Percentiles rank a stretch among this genome's conserved stretches.
Evolutionary conservation across 2,113 vertebrate species (phyloP).

Genomic region (Myotis yumanensis): DNA sequence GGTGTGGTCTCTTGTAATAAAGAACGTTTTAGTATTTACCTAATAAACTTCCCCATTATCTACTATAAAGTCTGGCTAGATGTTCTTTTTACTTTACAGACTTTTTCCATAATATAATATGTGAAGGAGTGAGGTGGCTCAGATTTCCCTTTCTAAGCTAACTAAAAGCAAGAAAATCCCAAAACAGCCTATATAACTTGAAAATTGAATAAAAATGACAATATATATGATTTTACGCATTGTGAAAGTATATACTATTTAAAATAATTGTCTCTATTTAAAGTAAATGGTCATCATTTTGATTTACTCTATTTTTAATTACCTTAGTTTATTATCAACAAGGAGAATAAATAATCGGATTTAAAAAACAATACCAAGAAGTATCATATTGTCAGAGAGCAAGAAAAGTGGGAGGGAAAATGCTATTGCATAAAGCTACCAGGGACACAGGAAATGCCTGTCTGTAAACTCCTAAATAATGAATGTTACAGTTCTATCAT

Average conservation of each 20-base stretch:
- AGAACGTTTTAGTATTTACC: constrained; percentile 8
- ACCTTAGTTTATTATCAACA: neutral
- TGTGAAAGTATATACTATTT: neutral
- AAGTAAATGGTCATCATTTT: neutral
- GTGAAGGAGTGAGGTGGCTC: neutral
- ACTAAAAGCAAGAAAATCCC: neutral
- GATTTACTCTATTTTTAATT: neutral
- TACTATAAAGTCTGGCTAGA: neutral
- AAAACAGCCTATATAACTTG: neutral
- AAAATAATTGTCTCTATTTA: neutral
- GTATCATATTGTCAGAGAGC: neutral
- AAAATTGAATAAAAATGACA: constrained; percentile 11
- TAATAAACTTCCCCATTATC: constrained; percentile 24
- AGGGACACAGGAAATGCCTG: neutral
- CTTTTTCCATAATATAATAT: constrained; percentile 30
- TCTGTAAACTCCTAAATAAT: neutral
- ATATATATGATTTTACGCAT: neutral
- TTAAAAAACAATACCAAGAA: neutral
- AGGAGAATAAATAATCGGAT: neutral
- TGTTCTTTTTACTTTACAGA: neutral
- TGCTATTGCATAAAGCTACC: neutral
- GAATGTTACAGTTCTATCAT: neutral
- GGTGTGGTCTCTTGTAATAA: constrained; percentile 8
- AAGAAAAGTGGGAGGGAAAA: neutral
- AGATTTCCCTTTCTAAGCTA: constrained; percentile 39